Conservation (phyloP, 2,113 vertebrate genomes). For the Gnathonemus echidnorhynchus region DNA sequence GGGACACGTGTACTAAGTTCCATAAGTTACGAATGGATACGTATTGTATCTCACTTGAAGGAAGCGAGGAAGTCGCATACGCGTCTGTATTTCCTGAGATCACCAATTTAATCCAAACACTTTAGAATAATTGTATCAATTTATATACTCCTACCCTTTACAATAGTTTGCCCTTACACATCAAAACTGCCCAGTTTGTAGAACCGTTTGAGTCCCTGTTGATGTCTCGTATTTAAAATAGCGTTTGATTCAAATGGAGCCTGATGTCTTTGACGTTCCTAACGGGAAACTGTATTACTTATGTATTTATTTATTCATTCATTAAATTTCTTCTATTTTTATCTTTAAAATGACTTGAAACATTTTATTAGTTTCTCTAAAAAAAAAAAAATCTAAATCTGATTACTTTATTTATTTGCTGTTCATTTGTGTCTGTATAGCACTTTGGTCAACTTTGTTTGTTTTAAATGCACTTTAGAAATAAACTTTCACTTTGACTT, state of each 20-base stretch:
- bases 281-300: neutral
- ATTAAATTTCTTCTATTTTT: neutral
- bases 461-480: neutral
- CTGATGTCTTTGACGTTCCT: neutral
- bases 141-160: neutral
- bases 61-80: neutral
- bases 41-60: neutral
- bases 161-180: neutral
- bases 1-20: neutral
- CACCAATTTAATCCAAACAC: neutral
- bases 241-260: neutral
- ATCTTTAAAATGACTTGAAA: neutral
- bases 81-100: neutral
- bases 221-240: neutral
- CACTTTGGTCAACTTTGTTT: neutral
- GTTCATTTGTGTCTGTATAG: neutral
- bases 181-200: neutral
- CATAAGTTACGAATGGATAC: neutral
- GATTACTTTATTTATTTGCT: neutral
- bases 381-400: neutral
- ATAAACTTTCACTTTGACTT: neutral
- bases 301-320: neutral
- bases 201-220: neutral
- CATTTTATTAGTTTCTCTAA: neutral
- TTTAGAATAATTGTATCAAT: neutral